phyloP scores from a whole-genome alignment of 2,113 vertebrate species.

The Willisornis vidua region DNA sequence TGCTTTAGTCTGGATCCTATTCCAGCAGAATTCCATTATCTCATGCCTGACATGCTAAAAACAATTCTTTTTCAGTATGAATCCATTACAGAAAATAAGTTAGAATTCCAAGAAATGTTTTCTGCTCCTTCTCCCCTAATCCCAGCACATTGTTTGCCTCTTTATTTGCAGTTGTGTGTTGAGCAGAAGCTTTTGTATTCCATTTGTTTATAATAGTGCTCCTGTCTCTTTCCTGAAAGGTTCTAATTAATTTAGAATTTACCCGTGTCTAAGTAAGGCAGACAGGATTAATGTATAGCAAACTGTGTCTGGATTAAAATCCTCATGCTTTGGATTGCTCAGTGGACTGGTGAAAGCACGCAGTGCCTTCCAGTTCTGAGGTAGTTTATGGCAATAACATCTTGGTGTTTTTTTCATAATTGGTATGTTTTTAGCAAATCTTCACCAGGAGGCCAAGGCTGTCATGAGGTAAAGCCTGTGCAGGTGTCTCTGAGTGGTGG shows the following conservation, averaged over 20 bases:
- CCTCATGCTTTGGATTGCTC: neutral
- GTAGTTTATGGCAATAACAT: neutral
- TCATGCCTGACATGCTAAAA: too few relatives aligned
- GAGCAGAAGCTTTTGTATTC: neutral
- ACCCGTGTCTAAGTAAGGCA: neutral
- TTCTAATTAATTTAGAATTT: slow-evolving; percentile 33
- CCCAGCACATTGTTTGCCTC: neutral
- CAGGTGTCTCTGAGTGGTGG: neutral
- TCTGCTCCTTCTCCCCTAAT: neutral
- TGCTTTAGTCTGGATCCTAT: too few relatives aligned
- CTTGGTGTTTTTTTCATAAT: neutral
- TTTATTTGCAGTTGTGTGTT: neutral
- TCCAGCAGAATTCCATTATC: too few relatives aligned
- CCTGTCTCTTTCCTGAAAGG: neutral
- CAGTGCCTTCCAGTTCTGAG: neutral
- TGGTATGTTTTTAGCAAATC: neutral
- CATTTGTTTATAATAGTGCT: neutral
- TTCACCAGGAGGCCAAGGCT: neutral
- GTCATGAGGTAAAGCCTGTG: neutral
- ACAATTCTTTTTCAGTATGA: neutral
- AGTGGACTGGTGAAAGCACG: neutral
- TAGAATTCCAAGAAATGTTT: neutral
- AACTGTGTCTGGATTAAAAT: neutral
- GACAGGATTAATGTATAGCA: neutral
- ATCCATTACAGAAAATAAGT: neutral